These are phyloP conservation scores for Lichenostomus cassidix DNA, from an alignment of 2,113 vertebrate genomes.

Conservation along the genomic window DNA sequence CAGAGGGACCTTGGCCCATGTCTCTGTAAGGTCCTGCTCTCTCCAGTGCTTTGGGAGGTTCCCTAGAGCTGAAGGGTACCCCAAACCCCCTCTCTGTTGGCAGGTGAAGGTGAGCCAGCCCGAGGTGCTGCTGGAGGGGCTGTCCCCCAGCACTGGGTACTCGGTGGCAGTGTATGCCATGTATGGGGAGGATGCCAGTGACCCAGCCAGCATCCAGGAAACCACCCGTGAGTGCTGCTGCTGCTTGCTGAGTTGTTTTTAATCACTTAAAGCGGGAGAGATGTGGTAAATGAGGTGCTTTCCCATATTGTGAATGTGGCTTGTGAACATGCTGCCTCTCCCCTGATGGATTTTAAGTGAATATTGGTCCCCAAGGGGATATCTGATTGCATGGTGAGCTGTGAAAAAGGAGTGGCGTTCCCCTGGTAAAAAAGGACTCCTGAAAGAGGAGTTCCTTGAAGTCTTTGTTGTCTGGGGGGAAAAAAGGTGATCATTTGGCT, in stretches of 20 bases:
- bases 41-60: no score
- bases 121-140: constrained; percentile 76
- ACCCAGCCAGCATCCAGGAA: constrained; percentile 81
- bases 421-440: neutral
- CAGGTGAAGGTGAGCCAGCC: constrained; percentile 85
- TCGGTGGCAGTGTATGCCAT: constrained; percentile 84
- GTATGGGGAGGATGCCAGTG: constrained; percentile 86
- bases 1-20: neutral
- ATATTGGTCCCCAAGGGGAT: neutral
- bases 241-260: neutral
- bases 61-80: neutral
- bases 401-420: neutral
- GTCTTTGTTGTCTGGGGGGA: neutral
- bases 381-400: neutral
- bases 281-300: neutral
- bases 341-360: neutral
- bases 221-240: constrained; percentile 79
- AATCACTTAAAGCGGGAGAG: neutral
- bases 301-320: neutral
- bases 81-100: neutral
- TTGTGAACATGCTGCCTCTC: neutral
- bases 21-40: neutral
- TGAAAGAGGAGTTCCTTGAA: neutral
- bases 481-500: neutral
- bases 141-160: constrained; percentile 84